Base-by-base conservation (phyloP, 2,113 vertebrate genomes). In the Columba janthina region DNA sequence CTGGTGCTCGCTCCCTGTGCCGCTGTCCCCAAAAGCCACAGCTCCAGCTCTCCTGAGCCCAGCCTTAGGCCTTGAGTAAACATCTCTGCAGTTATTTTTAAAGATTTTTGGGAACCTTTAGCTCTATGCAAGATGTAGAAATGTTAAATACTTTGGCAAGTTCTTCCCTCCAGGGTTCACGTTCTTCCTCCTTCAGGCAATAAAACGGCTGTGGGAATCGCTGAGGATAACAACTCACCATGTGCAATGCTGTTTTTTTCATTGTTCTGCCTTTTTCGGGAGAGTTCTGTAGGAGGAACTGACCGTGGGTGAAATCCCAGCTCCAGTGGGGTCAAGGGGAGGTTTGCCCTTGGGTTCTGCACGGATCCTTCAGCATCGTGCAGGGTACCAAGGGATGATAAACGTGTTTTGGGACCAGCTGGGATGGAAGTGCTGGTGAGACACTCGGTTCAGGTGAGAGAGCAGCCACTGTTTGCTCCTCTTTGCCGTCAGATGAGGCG, bases 81-180 rank as follows among this genome's bases (percentile, higher is more conserved):
- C 61, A 91, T 34, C 61, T 51, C 64, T 28, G 69, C 57, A 57
- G 93, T 73, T 97, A 96, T 96, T 96, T 94, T 86, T 88, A 90
- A 96, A 85, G 56, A 40, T 42, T 88, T 95, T 95, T 71, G 89
- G 46, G 95, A 91, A 94, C 87, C 60, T 88, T 93, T 54, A 85
- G 75, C 82, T 96, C 60, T 28, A n/a, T 12, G n/a, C 31, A 77
- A 86, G 75, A 93, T 36, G 82, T 36, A 93, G 85, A 94, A 97
- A 94, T 72, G n/a, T 69, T 93, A 93, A 76, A 88, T 94, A 92
- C 72, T 96, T 96, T 93, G 93, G 90, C 93, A 94, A n/a, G 46
- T 90, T 87, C 80, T 94, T 85, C 88, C 88, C 92, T 96, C 91
- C 89, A 95, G 94, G 93, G 96, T 95, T 95, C 93, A 89, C 16